A percentile compares a stretch with the other conserved stretches of the same genome.
Evolutionary conservation across 2,888 invertebrate species (phyloP).

Genomic region (Entomobrya multifasciata): DNA sequence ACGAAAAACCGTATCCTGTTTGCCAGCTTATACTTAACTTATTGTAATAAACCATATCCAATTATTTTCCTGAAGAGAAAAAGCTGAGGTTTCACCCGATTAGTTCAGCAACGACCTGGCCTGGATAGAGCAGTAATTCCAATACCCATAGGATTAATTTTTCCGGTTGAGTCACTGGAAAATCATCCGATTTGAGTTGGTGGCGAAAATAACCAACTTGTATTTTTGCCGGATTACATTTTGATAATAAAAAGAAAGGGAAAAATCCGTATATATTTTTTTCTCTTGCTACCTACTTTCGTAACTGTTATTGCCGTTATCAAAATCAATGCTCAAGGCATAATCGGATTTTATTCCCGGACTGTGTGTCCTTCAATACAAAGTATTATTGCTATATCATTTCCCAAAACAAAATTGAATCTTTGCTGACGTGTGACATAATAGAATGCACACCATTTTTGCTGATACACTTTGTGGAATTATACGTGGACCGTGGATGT

Average conservation of each 20-base stretch:
- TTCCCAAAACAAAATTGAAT: neutral
- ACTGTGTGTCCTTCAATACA: neutral
- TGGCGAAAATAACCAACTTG: neutral
- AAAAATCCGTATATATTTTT: neutral
- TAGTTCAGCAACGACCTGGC: conserved; percentile 1
- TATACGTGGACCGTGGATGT: neutral
- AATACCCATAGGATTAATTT: conserved; percentile 44
- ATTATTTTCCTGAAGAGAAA: conserved; percentile 12
- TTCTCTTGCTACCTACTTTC: neutral
- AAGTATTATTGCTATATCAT: no score
- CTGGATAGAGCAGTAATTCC: neutral
- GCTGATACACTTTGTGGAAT: neutral
- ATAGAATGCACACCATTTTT: neutral
- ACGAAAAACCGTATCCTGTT: neutral
- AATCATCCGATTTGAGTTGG: conserved; percentile 31
- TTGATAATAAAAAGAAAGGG: neutral
- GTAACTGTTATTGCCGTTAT: neutral
- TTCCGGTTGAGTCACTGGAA: conserved; percentile 29
- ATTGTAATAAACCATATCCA: conserved; percentile 16
- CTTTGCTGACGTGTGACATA: conserved; percentile 19
- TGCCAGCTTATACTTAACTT: neutral
- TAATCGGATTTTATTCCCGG: conserved; percentile 15
- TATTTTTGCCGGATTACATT: neutral
- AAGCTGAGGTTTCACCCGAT: conserved; percentile 12
- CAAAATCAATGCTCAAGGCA: neutral